Conservation (phyloP, 92 coral and sea anemone genomes). For the Blastomussa wellsi region DNA sequence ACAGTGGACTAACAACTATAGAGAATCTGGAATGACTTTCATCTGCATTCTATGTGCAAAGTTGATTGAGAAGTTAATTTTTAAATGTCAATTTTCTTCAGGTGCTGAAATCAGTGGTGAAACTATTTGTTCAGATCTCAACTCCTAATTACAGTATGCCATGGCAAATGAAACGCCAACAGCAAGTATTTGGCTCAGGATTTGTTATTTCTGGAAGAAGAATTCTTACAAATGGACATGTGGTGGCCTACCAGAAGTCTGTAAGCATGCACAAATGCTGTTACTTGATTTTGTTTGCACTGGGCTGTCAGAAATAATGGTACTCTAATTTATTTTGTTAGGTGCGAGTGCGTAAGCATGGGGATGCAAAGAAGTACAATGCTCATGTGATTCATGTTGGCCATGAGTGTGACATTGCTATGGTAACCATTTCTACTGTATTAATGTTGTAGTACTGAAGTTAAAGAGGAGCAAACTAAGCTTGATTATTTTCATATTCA, state of each 20-base stretch:
- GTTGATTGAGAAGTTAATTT: neutral
- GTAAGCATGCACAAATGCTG: no score
- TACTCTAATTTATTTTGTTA: constrained; percentile 5
- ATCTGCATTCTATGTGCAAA: no score
- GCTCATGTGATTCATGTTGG: constrained; percentile 90
- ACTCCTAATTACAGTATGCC: constrained; percentile 97
- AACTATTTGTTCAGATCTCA: constrained; percentile 88
- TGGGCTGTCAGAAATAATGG: neutral
- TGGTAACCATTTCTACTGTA: constrained; percentile 51
- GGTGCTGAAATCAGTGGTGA: constrained; percentile 87
- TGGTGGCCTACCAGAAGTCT: constrained; percentile 86
- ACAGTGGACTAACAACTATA: no score
- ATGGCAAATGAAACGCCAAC: constrained; percentile 93
- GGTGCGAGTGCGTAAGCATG: constrained; percentile 94
- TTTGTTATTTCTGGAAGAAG: constrained; percentile 75
- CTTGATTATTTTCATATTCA: no score
- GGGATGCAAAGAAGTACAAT: constrained; percentile 92
- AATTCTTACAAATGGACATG: constrained; percentile 88
- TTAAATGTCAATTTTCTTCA: constrained; percentile 5
- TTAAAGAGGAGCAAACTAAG: no score
- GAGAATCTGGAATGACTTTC: no score
- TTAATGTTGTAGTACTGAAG: neutral
- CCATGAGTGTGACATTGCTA: constrained; percentile 92
- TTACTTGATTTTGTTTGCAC: neutral
- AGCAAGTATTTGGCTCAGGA: constrained; percentile 90